phyloP scores from a whole-genome alignment of 2,888 invertebrate genomes.

The Allygus modestus region DNA sequence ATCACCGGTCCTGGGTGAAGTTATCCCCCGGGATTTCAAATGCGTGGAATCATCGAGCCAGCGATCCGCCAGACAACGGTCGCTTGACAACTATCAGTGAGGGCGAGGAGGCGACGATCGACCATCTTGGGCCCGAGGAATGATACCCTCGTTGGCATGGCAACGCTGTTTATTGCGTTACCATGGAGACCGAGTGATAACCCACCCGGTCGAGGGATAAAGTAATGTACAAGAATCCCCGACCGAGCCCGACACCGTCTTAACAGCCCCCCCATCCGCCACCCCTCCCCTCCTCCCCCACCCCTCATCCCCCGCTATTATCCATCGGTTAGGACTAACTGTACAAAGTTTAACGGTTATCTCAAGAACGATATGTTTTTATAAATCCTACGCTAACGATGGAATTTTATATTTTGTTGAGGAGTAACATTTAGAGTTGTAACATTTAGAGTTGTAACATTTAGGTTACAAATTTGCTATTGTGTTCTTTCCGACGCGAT shows the following conservation, averaged over 20 bases:
- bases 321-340: background rate
- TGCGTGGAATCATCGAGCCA: background rate
- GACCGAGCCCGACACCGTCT: constrained; percentile 41
- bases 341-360: background rate
- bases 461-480: no score
- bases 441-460: no score
- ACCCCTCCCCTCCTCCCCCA: background rate
- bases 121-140: constrained; percentile 40
- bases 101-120: constrained; percentile 1
- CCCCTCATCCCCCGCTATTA: background rate
- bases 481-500: no score
- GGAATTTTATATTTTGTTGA: no score
- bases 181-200: constrained; percentile 55
- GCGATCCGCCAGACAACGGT: background rate
- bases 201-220: constrained; percentile 44
- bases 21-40: background rate
- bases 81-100: background rate
- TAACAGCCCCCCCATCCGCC: background rate
- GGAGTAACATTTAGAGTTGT: no score
- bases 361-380: background rate
- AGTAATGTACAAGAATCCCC: constrained; percentile 25
- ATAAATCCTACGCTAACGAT: background rate
- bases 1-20: background rate
- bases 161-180: constrained; percentile 55
- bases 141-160: constrained; percentile 47